These are phyloP conservation scores for Capitulum mitella DNA, from an alignment of 2,888 invertebrate genomes.

Conservation along the genomic window DNA sequence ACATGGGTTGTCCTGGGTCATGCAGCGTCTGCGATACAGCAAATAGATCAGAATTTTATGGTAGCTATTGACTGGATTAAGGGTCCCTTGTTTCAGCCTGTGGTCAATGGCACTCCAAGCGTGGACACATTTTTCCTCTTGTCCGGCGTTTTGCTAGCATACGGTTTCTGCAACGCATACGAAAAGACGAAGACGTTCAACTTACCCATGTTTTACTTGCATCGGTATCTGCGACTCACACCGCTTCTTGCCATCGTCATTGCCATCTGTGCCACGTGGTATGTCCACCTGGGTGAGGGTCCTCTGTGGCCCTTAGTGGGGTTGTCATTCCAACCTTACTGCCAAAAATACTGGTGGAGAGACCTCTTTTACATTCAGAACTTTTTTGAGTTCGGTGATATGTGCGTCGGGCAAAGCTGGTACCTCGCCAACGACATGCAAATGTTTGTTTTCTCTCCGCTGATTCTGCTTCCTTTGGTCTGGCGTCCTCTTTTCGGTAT, in stretches of 20 bases:
- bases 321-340: neutral
- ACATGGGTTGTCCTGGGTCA: slow-evolving; percentile 36
- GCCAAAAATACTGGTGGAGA: neutral
- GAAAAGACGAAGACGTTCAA: neutral
- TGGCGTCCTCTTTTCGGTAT: slow-evolving; percentile 18
- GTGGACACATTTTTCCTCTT: slow-evolving; percentile 34
- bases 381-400: neutral
- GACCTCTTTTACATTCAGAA: neutral
- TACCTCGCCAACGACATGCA: slow-evolving; percentile 30
- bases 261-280: neutral
- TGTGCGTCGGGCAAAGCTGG: slow-evolving; percentile 1
- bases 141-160: slow-evolving; percentile 31
- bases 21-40: neutral
- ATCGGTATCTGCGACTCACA: slow-evolving; percentile 11
- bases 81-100: neutral
- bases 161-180: slow-evolving; percentile 21
- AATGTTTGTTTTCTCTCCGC: too few relatives aligned
- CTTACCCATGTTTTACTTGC: neutral
- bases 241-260: neutral
- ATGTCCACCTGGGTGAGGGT: neutral
- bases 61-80: neutral
- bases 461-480: neutral
- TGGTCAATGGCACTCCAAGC: slow-evolving; percentile 30
- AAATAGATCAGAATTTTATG: neutral
- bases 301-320: neutral